phyloP scores from a whole-genome alignment of 2,888 invertebrate genomes.

The Ariolimax columbianus region DNA sequence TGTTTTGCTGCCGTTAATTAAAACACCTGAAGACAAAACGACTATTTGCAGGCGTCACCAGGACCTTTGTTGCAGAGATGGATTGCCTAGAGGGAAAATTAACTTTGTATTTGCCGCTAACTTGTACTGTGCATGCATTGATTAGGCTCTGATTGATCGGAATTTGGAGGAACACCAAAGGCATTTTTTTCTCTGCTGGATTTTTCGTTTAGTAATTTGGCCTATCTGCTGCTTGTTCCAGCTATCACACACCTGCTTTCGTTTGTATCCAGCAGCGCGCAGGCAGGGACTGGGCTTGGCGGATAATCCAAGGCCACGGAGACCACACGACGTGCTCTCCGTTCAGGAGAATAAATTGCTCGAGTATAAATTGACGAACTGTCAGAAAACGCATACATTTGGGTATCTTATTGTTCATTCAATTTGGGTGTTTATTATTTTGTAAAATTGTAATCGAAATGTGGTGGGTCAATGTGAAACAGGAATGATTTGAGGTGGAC shows the following conservation, averaged over 20 bases:
- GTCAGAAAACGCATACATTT: too few species aligned
- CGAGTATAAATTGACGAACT: too few species aligned
- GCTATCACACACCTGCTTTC: constrained; percentile 16
- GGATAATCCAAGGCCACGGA: too few species aligned
- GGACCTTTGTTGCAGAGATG: constrained; percentile 3
- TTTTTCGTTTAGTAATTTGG: not conserved
- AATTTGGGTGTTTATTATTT: too few species aligned
- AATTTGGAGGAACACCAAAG: not conserved
- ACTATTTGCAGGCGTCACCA: constrained; percentile 28
- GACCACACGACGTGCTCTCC: too few species aligned
- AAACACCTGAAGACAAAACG: constrained; percentile 40
- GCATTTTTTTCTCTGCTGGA: not conserved
- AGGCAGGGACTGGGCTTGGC: too few species aligned
- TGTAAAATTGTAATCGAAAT: too few species aligned
- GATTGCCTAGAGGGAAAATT: constrained; percentile 25
- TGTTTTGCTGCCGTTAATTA: constrained; percentile 40
- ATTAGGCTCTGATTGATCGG: constrained; percentile 16
- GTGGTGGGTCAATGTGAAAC: too few species aligned
- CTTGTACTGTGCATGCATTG: not conserved
- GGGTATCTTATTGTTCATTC: too few species aligned
- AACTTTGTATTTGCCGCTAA: constrained; percentile 38
- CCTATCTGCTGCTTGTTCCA: constrained; percentile 15
- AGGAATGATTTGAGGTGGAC: too few species aligned
- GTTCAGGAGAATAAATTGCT: too few species aligned
- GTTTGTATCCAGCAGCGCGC: constrained; percentile 1